phyloP scores from a whole-genome alignment of 2,888 invertebrate species.

The Achlya flavicornis region DNA sequence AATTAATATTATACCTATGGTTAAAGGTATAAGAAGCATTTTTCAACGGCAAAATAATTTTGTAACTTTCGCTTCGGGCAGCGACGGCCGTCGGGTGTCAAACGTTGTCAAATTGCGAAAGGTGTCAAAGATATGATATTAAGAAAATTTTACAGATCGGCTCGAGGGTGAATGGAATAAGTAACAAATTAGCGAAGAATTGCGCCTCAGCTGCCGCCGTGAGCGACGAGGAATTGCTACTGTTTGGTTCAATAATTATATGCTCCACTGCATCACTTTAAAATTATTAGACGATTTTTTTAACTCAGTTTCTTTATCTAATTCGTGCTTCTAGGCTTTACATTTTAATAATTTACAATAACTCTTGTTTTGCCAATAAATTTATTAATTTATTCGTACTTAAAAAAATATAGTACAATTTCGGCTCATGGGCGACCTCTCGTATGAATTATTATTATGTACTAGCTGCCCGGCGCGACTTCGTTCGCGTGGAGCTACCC shows the following conservation, averaged over 20 bases:
- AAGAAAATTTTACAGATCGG: conserved; percentile 5
- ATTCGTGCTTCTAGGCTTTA: too few species aligned
- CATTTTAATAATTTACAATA: too few species aligned
- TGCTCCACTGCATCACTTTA: background rate
- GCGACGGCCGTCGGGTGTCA: conserved; percentile 6
- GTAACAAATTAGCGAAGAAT: background rate
- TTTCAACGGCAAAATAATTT: background rate
- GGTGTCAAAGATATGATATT: conserved; percentile 10
- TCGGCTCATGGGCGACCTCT: too few species aligned
- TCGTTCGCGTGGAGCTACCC: too few species aligned
- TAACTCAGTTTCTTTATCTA: background rate
- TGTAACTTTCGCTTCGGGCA: conserved; percentile 27
- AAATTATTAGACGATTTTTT: background rate
- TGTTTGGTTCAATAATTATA: background rate
- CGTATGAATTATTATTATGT: too few species aligned
- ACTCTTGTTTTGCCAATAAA: too few species aligned
- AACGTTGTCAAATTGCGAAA: conserved; percentile 12
- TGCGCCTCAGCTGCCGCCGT: background rate
- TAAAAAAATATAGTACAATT: too few species aligned
- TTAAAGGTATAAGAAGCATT: background rate
- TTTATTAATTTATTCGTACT: too few species aligned
- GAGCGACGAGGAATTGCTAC: background rate
- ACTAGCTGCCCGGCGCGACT: too few species aligned
- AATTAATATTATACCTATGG: background rate
- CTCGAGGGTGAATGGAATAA: background rate